Conservation (phyloP, 2,888 invertebrate species). For the Dendrolimus pini region DNA sequence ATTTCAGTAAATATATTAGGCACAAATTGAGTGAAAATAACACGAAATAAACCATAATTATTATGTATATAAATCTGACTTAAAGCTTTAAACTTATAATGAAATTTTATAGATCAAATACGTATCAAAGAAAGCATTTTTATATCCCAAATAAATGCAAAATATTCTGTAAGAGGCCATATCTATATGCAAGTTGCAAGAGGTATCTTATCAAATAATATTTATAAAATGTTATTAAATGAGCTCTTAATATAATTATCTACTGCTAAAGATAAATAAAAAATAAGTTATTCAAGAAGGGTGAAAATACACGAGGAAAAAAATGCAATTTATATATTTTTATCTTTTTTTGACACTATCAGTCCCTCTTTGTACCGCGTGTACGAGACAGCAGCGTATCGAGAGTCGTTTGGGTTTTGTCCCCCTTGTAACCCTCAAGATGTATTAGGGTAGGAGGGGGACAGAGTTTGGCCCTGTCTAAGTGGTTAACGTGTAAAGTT, state of each 20-base stretch:
- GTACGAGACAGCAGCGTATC: conserved; percentile 65
- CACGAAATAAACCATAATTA: too few species aligned
- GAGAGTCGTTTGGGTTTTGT: conserved; percentile 56
- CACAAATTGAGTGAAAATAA: too few species aligned
- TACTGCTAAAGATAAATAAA: conserved; percentile 4
- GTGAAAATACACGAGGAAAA: conserved; percentile 23
- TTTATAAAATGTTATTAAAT: neutral
- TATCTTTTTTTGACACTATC: conserved; percentile 77
- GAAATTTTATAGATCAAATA: too few species aligned
- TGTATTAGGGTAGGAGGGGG: conserved; percentile 41
- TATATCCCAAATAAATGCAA: too few species aligned
- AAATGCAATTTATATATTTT: conserved; percentile 71
- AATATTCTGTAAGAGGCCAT: too few species aligned
- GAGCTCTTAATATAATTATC: neutral
- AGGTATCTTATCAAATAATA: neutral
- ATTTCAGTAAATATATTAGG: too few species aligned
- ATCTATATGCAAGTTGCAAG: too few species aligned
- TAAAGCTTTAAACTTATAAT: too few species aligned
- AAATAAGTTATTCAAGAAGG: conserved; percentile 6
- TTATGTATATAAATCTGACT: too few species aligned
- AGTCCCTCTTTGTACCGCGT: conserved; percentile 54
- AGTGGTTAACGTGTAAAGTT: conserved; percentile 26
- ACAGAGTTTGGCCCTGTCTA: conserved; percentile 15
- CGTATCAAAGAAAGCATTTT: too few species aligned
- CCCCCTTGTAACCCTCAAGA: conserved; percentile 55